Evolutionary conservation across 2,113 vertebrate genomes (phyloP).

Genomic region (Peromyscus maniculatus): DNA sequence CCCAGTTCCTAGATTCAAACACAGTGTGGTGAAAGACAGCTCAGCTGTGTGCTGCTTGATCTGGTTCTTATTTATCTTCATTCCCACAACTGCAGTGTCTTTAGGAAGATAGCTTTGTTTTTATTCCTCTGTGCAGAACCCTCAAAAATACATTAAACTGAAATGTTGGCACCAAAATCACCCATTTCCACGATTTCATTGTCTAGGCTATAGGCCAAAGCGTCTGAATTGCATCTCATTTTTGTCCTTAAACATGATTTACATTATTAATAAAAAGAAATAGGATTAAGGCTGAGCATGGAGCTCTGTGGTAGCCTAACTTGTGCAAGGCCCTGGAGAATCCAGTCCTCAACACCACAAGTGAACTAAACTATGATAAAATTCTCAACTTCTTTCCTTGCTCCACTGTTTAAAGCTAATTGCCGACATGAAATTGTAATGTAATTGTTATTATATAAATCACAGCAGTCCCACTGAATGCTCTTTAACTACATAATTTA

Average conservation of each 20-base stretch:
- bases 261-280: constrained; percentile 30
- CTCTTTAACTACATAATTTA: constrained; percentile 7
- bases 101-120: constrained; percentile 13
- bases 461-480: neutral
- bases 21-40: neutral
- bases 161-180: constrained; percentile 5
- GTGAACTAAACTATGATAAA: neutral
- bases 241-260: constrained; percentile 51
- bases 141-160: neutral
- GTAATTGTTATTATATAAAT: constrained; percentile 9
- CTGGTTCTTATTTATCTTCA: constrained; percentile 15
- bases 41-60: neutral
- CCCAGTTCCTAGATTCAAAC: constrained; percentile 8
- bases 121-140: constrained; percentile 2
- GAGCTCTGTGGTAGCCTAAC: neutral
- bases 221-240: neutral
- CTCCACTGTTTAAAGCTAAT: neutral
- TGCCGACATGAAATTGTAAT: constrained; percentile 49
- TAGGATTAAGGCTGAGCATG: neutral
- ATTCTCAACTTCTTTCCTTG: neutral
- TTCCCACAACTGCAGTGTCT: neutral
- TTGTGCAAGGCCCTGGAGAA: neutral
- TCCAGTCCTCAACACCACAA: neutral
- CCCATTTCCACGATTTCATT: neutral
- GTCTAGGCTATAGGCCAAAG: neutral